A percentile compares a stretch with the other conserved stretches of the same genome.
These are phyloP conservation scores for Trissolcus japonicus DNA, from an alignment of 2,888 invertebrate species.

Conservation along the genomic window DNA sequence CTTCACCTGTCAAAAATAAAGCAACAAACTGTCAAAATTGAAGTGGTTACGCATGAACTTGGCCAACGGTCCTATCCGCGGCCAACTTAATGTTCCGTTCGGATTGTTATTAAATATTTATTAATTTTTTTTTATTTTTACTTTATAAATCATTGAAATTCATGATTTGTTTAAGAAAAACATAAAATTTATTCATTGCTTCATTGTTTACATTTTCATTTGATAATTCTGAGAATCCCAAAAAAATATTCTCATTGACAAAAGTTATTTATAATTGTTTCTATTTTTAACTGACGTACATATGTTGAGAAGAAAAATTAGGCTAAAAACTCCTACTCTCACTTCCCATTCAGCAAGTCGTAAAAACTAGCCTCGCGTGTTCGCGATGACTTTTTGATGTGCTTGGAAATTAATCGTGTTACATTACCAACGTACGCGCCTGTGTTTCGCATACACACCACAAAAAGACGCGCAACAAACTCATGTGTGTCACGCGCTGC, in stretches of 20 bases:
- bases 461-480: conserved; percentile 25
- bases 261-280: conserved; percentile 16
- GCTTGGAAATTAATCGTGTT: conserved; percentile 51
- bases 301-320: conserved; percentile 3
- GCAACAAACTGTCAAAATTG: too few relatives aligned
- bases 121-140: too few relatives aligned
- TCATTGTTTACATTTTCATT: too few relatives aligned
- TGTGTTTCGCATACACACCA: neutral
- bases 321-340: conserved; percentile 12
- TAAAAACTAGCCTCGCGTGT: conserved; percentile 62
- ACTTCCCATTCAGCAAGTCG: conserved; percentile 57
- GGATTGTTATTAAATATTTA: too few relatives aligned
- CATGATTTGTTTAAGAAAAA: neutral
- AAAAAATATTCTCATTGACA: neutral
- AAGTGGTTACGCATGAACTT: too few relatives aligned
- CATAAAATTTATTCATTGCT: too few relatives aligned
- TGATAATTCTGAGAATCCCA: too few relatives aligned
- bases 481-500: conserved; percentile 40
- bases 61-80: too few relatives aligned
- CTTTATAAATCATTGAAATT: too few relatives aligned
- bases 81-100: too few relatives aligned
- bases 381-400: conserved; percentile 60
- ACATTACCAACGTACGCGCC: neutral
- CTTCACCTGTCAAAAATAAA: too few relatives aligned
- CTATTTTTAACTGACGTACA: conserved; percentile 23